phyloP scores from a whole-genome alignment of 2,113 vertebrate genomes.

The Motacilla alba region DNA sequence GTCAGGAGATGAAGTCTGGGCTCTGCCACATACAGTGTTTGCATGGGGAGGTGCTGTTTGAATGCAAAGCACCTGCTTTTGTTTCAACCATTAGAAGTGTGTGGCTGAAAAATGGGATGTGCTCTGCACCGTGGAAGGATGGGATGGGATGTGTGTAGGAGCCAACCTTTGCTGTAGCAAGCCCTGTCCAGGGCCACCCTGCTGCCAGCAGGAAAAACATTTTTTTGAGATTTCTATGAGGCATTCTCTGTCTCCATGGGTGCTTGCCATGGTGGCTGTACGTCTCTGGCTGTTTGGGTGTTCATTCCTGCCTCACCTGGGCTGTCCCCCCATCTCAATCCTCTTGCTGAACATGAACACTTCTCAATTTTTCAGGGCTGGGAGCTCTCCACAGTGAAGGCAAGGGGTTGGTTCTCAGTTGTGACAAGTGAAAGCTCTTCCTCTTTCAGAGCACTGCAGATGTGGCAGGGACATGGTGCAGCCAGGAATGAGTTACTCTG shows the following conservation, averaged over 20 bases:
- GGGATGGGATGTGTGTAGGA: background rate
- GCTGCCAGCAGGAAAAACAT: background rate
- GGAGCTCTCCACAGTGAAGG: background rate
- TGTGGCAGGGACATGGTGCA: fast-evolving
- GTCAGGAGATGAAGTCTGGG: background rate
- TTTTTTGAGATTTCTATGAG: background rate
- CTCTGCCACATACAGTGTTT: background rate
- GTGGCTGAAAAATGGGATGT: background rate
- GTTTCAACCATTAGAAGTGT: background rate
- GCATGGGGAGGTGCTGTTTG: background rate
- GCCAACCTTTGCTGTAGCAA: background rate
- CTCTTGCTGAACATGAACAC: background rate
- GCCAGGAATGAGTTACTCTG: background rate
- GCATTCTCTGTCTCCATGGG: background rate
- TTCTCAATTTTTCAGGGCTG: fast-evolving
- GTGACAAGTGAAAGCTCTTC: background rate
- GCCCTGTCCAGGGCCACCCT: background rate
- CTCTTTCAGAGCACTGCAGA: fast-evolving
- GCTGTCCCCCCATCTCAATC: background rate
- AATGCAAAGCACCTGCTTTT: background rate
- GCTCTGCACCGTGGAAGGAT: background rate
- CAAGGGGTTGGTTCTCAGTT: fast-evolving
- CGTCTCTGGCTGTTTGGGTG: background rate
- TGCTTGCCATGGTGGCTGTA: background rate
- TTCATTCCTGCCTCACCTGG: background rate